Evolutionary conservation across 2,888 invertebrate genomes (phyloP).

Genomic region (Pseudococcus viburni): DNA sequence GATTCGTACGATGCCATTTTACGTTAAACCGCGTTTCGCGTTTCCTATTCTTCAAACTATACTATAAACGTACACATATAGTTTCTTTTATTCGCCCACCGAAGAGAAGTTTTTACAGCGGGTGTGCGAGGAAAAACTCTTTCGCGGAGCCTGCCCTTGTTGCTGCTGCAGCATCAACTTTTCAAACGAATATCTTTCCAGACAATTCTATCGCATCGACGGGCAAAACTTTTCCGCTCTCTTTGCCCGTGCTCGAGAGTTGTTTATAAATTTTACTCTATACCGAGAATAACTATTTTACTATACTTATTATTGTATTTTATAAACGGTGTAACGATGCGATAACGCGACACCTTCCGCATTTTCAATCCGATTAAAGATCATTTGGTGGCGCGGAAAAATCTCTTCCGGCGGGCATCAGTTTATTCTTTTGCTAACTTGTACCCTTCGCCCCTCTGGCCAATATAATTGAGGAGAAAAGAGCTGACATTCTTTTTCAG

Average conservation of each 20-base stretch:
- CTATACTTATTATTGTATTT: constrained; percentile 1
- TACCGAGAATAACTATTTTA: background rate
- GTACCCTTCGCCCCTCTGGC: too few species aligned
- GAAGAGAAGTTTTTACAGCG: background rate
- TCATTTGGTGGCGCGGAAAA: background rate
- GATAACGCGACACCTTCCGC: constrained; percentile 6
- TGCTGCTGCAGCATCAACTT: background rate
- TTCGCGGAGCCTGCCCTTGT: too few species aligned
- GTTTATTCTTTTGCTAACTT: background rate
- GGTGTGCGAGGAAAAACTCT: background rate
- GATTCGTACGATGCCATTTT: background rate
- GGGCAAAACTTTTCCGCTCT: background rate
- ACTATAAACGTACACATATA: background rate
- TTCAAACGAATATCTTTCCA: constrained; percentile 4
- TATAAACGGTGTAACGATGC: background rate
- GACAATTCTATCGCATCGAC: constrained; percentile 13
- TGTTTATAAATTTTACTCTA: background rate
- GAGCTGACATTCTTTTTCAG: too few species aligned
- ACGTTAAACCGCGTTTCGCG: background rate
- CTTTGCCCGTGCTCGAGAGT: background rate
- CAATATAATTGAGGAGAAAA: too few species aligned
- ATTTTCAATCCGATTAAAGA: constrained; percentile 5
- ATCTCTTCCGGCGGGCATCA: background rate
- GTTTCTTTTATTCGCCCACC: background rate
- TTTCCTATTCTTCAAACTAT: background rate